Evolutionary conservation across 2,113 vertebrate genomes (phyloP).

Genomic region (Cricetomys ansorgei): DNA sequence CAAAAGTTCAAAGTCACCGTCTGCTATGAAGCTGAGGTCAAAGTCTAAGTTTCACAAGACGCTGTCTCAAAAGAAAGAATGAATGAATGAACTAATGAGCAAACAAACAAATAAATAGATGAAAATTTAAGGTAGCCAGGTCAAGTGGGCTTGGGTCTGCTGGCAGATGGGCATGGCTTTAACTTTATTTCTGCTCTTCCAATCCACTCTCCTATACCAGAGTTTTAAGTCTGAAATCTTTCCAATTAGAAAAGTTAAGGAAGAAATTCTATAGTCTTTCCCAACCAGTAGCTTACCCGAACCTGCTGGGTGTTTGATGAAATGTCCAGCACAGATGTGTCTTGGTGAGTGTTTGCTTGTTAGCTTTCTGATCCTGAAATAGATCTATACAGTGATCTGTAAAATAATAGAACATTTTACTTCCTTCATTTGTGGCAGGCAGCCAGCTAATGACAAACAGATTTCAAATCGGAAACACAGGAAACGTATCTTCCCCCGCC

Average conservation of each 20-base stretch:
- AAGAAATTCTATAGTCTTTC: background rate
- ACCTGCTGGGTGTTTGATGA: background rate
- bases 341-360: background rate
- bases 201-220: background rate
- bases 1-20: background rate
- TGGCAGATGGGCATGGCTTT: background rate
- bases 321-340: background rate
- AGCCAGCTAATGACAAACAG: background rate
- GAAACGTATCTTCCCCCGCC: too few relatives aligned
- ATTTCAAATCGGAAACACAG: background rate
- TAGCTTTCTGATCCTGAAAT: background rate
- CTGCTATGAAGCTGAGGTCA: background rate
- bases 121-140: background rate
- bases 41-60: background rate
- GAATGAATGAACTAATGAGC: background rate
- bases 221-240: slow-evolving; percentile 12
- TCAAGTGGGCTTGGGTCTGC: background rate
- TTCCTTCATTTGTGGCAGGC: background rate
- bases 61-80: background rate
- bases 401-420: background rate
- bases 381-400: background rate
- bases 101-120: background rate
- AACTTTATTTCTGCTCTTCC: slow-evolving; percentile 11
- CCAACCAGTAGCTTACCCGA: background rate
- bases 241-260: background rate